Evolutionary conservation across 2,113 vertebrate genomes (phyloP), one percentile per base, ranked within the genome.

Genomic region (Australoheros scitulus): DNA sequence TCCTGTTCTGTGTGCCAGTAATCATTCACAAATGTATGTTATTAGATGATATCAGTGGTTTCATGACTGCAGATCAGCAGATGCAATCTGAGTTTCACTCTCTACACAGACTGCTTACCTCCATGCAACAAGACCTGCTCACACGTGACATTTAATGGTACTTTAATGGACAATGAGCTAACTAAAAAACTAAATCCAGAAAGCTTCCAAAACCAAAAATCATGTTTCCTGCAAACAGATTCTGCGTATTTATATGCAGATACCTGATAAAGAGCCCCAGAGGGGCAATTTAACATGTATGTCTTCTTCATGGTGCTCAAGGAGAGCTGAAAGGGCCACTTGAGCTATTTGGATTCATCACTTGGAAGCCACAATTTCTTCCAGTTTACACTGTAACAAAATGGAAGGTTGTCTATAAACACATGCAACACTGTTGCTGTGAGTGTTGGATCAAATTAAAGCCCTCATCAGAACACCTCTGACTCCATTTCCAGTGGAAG

Each of bases 381-480:
- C 47, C 68, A 32, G 47, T 18, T 18, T 52, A 52, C 18, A 15
- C 17, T 11, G 32, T 56, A 1, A 47, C 24, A 76, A 74, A 65
- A 6, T 15, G 18, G 14, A 83, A 83, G 15, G 10, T 8, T 20
- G 41, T 55, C 41, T 57, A 60, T 80, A 89, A 82, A 81, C 59
- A 32, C 58, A 58, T 77, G 68, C 50, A 68, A 13, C 8, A 58
- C 11, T 72, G 38, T 36, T 3, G 22, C 63, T 68, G 59, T 59
- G 26, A 26, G 13, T 18, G 17, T 1, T 18, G 50, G 10, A 55
- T 43, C 22, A 63, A 81, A 92, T 88, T 81, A 89, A 92, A 90
- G 52, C 75, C 84, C 65, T 87, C 85, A 87, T 90, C 87, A 85
- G 63, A 77, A 38, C 61, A 79, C 81, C 79, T 82, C 79, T 74